phyloP scores from a whole-genome alignment of 2,888 invertebrate species.

The Lasioglossum calceatum region DNA sequence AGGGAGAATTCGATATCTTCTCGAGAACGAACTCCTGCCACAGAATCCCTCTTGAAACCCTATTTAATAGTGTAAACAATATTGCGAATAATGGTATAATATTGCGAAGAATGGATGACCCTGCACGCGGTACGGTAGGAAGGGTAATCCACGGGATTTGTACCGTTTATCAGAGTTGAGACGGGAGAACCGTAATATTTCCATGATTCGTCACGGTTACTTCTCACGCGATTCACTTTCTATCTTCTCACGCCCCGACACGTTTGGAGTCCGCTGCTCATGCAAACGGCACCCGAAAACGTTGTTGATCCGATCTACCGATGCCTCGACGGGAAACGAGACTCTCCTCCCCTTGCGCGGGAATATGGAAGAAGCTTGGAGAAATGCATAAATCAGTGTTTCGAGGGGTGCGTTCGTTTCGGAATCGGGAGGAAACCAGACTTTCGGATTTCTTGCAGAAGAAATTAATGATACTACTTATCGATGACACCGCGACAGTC shows the following conservation, averaged over 20 bases:
- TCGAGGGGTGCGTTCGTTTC: background rate
- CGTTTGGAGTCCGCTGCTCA: slow-evolving; percentile 31
- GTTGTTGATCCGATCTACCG: background rate
- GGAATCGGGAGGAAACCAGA: background rate
- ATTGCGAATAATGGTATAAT: no score
- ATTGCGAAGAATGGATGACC: no score
- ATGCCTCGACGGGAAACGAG: background rate
- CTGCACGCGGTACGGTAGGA: background rate
- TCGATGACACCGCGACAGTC: background rate
- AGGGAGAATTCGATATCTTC: background rate
- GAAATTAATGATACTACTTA: background rate
- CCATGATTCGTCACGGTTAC: slow-evolving; percentile 46
- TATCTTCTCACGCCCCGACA: slow-evolving; percentile 51
- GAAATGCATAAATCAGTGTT: background rate
- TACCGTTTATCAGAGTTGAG: background rate
- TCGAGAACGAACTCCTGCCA: background rate
- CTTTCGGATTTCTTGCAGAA: background rate
- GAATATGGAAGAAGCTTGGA: background rate
- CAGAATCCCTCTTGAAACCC: no score
- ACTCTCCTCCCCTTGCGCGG: background rate
- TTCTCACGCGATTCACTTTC: slow-evolving; percentile 56
- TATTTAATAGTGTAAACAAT: no score
- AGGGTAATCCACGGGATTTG: background rate
- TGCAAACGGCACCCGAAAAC: slow-evolving; percentile 15
- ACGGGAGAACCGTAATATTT: slow-evolving; percentile 27